These are phyloP conservation scores for Phylloscopus collybita DNA, from an alignment of 2,797 vertebrate genomes.

Conservation along the genomic window DNA sequence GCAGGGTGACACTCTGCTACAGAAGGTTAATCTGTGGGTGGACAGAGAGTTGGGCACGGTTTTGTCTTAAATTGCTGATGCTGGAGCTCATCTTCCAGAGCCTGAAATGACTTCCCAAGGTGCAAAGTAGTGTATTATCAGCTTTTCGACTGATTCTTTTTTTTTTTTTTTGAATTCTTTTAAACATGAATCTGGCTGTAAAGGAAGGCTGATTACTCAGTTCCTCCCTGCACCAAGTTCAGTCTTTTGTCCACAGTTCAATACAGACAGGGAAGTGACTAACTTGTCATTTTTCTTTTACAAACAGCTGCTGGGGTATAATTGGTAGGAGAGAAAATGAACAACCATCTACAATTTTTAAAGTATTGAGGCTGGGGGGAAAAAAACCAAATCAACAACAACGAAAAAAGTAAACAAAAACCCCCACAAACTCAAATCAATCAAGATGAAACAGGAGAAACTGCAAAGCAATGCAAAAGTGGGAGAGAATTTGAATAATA, in stretches of 20 bases:
- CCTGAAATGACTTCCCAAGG: slow-evolving; percentile 44
- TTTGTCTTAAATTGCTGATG: slow-evolving; percentile 24
- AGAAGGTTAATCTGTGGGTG: background rate
- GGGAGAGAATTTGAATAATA: background rate
- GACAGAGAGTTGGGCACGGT: background rate
- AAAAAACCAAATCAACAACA: accelerated
- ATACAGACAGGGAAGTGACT: slow-evolving; percentile 50
- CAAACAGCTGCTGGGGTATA: slow-evolving; percentile 29
- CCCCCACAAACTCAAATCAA: background rate
- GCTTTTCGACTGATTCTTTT: slow-evolving; percentile 54
- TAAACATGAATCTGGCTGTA: slow-evolving; percentile 28
- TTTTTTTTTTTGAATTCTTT: slow-evolving; percentile 50
- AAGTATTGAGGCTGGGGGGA: background rate
- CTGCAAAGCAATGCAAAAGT: background rate
- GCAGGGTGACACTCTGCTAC: background rate
- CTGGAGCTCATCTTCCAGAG: slow-evolving; percentile 5
- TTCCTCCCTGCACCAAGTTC: slow-evolving; percentile 52
- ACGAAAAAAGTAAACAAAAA: background rate
- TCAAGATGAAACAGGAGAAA: background rate
- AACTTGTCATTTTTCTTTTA: slow-evolving; percentile 43
- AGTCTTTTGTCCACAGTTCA: slow-evolving; percentile 52
- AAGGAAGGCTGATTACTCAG: slow-evolving; percentile 62
- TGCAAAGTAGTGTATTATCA: slow-evolving; percentile 36
- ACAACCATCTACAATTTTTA: background rate
- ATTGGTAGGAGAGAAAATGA: slow-evolving; percentile 36